phyloP scores from a whole-genome alignment of 2,888 invertebrate species.

The Melinopterus prodromus region DNA sequence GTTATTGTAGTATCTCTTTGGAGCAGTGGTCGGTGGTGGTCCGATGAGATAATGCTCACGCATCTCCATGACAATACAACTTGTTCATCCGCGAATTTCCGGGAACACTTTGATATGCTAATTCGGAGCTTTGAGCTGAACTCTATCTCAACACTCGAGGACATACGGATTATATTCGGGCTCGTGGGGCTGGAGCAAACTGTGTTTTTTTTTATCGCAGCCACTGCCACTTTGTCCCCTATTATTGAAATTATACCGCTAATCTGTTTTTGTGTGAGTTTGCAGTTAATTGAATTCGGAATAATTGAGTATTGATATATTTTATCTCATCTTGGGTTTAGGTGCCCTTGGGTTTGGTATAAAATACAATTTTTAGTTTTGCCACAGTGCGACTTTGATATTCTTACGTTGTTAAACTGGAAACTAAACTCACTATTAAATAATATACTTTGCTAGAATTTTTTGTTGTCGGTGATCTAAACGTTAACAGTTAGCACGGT shows the following conservation, averaged over 20 bases:
- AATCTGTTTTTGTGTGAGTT: neutral
- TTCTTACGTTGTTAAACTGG: too few species aligned
- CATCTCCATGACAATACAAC: constrained; percentile 56
- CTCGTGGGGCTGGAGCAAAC: neutral
- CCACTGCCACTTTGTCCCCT: neutral
- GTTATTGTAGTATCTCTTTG: constrained; percentile 34
- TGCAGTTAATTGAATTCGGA: neutral
- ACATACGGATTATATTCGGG: constrained; percentile 34
- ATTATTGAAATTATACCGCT: neutral
- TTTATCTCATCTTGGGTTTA: neutral
- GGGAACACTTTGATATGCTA: constrained; percentile 56
- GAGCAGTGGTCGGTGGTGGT: constrained; percentile 34
- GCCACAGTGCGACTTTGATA: too few species aligned
- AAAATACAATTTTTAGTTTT: too few species aligned
- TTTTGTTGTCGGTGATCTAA: too few species aligned
- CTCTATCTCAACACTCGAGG: constrained; percentile 38
- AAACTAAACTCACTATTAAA: too few species aligned
- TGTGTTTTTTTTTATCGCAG: neutral
- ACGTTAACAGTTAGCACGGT: too few species aligned
- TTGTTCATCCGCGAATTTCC: constrained; percentile 51
- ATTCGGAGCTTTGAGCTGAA: constrained; percentile 50
- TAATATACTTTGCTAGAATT: too few species aligned
- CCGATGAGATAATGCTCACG: constrained; percentile 49
- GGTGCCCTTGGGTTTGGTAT: too few species aligned
- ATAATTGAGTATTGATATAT: neutral